Percentiles rank a stretch among this genome's conserved stretches.
Conservation (phyloP, 2,888 invertebrate genomes). For the Adelognathus sp. region DNA sequence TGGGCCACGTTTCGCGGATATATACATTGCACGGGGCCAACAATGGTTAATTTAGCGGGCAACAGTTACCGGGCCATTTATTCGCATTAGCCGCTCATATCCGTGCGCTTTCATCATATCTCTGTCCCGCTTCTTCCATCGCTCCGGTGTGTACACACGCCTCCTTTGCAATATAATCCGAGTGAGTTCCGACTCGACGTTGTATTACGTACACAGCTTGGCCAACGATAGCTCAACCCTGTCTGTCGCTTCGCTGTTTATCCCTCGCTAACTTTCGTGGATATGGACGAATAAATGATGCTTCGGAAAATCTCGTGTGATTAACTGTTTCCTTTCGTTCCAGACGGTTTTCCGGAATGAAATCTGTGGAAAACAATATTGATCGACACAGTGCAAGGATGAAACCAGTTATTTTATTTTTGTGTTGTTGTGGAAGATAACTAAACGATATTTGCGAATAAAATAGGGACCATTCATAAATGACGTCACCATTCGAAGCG, state of each 20-base stretch:
- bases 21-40: constrained; percentile 68
- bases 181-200: constrained; percentile 24
- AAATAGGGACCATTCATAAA: too few species aligned
- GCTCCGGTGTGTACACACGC: constrained; percentile 24
- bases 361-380: too few species aligned
- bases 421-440: too few species aligned
- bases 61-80: constrained; percentile 72
- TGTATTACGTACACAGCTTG: constrained; percentile 22
- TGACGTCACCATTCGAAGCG: too few species aligned
- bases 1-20: constrained; percentile 68
- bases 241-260: background rate
- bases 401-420: too few species aligned
- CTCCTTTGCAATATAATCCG: constrained; percentile 33
- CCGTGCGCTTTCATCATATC: constrained; percentile 52
- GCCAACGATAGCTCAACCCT: background rate
- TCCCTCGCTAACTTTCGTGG: background rate
- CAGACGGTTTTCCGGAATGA: too few species aligned
- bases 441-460: too few species aligned
- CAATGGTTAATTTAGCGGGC: constrained; percentile 77
- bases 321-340: background rate
- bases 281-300: background rate
- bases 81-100: constrained; percentile 72
- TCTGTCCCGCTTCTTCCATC: background rate
- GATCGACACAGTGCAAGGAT: too few species aligned
- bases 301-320: background rate